Conservation (phyloP, 2,888 invertebrate species). For the Malthinus flaveolus region DNA sequence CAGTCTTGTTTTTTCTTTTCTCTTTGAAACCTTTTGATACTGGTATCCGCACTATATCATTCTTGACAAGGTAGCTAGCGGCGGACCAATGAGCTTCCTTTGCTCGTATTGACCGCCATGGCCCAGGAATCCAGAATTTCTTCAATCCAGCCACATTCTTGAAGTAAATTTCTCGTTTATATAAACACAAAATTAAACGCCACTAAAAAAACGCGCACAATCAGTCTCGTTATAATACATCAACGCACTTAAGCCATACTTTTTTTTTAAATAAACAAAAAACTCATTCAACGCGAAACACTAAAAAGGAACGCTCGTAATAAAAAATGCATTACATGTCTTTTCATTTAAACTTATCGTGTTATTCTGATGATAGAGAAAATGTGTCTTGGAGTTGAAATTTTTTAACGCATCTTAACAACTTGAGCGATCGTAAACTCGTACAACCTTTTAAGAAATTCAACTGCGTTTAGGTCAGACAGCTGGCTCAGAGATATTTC, state of each 20-base stretch:
- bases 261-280: not conserved
- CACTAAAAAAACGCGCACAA: not conserved
- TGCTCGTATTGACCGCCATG: constrained; percentile 47
- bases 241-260: too few species aligned
- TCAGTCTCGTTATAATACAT: too few species aligned
- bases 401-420: constrained; percentile 40
- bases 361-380: constrained; percentile 40
- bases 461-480: constrained; percentile 28
- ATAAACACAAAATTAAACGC: not conserved
- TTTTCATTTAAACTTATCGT: constrained; percentile 46
- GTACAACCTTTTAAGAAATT: constrained; percentile 40
- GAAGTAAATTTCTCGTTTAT: constrained; percentile 8
- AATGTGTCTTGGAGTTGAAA: constrained; percentile 14
- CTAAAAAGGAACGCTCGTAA: constrained; percentile 25
- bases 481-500: constrained; percentile 52
- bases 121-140: constrained; percentile 38
- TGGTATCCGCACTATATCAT: constrained; percentile 37
- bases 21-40: constrained; percentile 27
- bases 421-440: constrained; percentile 42
- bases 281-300: constrained; percentile 8
- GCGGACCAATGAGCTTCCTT: constrained; percentile 45
- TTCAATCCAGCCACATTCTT: constrained; percentile 22
- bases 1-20: constrained; percentile 26
- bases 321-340: constrained; percentile 35
- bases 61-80: constrained; percentile 40